phyloP scores from a whole-genome alignment of 2,888 invertebrate genomes.

The Anticlea derivata region DNA sequence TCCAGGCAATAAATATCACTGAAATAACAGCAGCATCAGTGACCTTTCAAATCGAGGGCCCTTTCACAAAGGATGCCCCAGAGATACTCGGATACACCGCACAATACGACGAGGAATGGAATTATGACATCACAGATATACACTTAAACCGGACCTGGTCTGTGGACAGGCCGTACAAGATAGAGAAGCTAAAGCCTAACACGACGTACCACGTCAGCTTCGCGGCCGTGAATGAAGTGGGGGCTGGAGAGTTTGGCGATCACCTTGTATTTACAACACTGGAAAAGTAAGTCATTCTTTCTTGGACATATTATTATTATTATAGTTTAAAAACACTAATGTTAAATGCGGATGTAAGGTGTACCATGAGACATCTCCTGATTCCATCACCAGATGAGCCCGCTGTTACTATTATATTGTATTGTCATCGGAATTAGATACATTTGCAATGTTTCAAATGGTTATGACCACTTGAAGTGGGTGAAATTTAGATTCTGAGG shows the following conservation, averaged over 20 bases:
- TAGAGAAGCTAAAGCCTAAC: constrained; percentile 62
- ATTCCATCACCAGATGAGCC: too few species aligned
- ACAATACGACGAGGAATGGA: constrained; percentile 61
- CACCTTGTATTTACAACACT: constrained; percentile 53
- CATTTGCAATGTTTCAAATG: too few species aligned
- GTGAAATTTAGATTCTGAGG: too few species aligned
- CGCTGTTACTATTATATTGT: too few species aligned
- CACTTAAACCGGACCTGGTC: constrained; percentile 71
- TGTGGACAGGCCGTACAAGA: constrained; percentile 52
- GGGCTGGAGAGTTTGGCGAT: constrained; percentile 58
- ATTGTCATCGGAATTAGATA: too few species aligned
- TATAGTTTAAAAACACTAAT: too few species aligned
- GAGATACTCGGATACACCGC: constrained; percentile 59
- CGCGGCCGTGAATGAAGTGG: constrained; percentile 67
- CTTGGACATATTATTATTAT: too few species aligned
- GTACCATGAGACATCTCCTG: too few species aligned
- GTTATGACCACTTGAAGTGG: constrained; percentile 5
- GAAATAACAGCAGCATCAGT: constrained; percentile 57
- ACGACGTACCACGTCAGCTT: constrained; percentile 63
- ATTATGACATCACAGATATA: constrained; percentile 61
- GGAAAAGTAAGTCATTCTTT: constrained; percentile 57
- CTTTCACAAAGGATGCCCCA: constrained; percentile 51
- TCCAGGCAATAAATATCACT: constrained; percentile 46
- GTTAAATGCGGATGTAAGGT: too few species aligned
- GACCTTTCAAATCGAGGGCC: constrained; percentile 54